Base-by-base conservation (phyloP, 2,113 vertebrate genomes). In the Catharus minimus region DNA sequence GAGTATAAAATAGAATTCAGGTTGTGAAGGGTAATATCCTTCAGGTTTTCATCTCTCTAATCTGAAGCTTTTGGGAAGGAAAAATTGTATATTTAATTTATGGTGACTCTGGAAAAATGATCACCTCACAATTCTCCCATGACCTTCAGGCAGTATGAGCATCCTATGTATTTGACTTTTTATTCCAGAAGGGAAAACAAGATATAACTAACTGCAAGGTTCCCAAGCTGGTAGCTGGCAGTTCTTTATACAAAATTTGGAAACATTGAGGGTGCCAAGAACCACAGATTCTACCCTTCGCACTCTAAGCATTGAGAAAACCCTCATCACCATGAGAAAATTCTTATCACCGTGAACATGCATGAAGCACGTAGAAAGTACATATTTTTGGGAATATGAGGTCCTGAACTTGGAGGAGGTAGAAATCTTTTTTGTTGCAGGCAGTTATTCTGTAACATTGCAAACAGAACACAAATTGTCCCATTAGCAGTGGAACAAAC, bases 1-100 rank as follows among this genome's bases (percentile, higher is more conserved):
- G 26, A 88, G 38, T 53, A 88, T 72, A 86, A 94, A 90, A 78
- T 53, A 89, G 89, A 93, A 93, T 92, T 89, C 78, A 89, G 46
- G 32, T 50, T 83, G 57, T 74, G 72, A 91, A 93, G 74, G 39
- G 69, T 38, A 91, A 88, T 83, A 60, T 75, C 80, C 80, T 90
- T 65, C 33, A 88, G 32, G 28, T 84, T 75, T 93, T 44, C 6
- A 4, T 39, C 33, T 76, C 32, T 81, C 21, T 75, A 57, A 73
- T 82, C 50, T 79, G 69, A 73, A 77, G 43, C 53, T 33, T 93
- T n/a, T 75, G 73, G 79, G 83, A 94, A 72, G 76, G 78, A 92
- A 83, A 94, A 91, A 92, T 68, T 84, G 47, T 38, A 6, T 75
- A 61, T 78, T 94, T 94, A 28, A 68, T 88, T 93, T 90, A 61